Percentiles rank a stretch among this genome's conserved stretches.
These are phyloP conservation scores for Achatina immaculata DNA, from an alignment of 1,140 invertebrate genomes.

Conservation along the genomic window DNA sequence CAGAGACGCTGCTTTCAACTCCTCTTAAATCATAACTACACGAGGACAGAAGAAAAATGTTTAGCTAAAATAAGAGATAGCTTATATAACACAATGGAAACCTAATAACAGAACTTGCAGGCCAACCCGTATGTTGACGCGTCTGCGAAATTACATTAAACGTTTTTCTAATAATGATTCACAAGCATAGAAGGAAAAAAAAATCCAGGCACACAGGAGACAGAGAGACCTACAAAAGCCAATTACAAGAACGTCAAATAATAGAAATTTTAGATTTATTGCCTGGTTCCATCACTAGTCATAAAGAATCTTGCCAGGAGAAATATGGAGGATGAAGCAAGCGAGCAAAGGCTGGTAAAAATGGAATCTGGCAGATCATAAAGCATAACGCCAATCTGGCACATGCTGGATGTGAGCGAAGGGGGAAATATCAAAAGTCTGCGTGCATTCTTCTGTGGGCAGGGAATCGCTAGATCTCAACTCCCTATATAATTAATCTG, in stretches of 20 bases:
- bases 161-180: no score
- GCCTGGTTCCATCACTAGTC: neutral
- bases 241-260: conserved; percentile 3
- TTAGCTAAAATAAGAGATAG: neutral
- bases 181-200: no score
- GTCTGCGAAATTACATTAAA: no score
- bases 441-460: neutral
- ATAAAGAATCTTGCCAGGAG: neutral
- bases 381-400: conserved; percentile 30
- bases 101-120: neutral
- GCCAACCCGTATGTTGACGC: no score
- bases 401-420: neutral
- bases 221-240: neutral
- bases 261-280: conserved; percentile 1
- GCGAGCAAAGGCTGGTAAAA: neutral
- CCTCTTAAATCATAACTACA: neutral
- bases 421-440: conserved; percentile 20
- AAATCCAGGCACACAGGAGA: neutral
- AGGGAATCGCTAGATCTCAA: conserved; percentile 5
- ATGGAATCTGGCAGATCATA: conserved; percentile 34
- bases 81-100: neutral
- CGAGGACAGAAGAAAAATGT: neutral
- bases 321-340: neutral
- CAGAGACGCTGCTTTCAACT: no score
- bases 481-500: conserved; percentile 30